phyloP scores from a whole-genome alignment of 2,113 vertebrate species.

The Anarhynchus alexandrinus region DNA sequence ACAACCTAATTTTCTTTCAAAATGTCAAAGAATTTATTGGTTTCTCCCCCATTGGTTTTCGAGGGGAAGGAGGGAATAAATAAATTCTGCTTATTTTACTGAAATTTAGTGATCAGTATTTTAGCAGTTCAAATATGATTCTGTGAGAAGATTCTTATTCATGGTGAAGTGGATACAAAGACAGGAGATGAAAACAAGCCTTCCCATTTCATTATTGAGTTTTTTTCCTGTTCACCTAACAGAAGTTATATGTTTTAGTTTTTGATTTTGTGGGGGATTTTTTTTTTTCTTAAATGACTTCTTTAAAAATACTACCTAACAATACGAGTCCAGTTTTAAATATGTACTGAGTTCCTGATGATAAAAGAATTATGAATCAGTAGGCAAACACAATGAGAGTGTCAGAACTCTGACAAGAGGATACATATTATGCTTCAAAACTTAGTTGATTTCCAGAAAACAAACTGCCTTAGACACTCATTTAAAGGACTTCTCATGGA shows the following conservation, averaged over 20 bases:
- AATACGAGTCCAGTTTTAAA: neutral
- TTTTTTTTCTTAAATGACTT: neutral
- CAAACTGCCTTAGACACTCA: fast-evolving
- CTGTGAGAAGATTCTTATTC: neutral
- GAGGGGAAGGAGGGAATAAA: fast-evolving
- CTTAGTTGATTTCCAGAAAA: neutral
- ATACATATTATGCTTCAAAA: neutral
- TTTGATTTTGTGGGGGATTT: neutral
- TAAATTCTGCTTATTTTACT: neutral
- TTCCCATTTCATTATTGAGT: neutral
- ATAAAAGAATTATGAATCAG: neutral
- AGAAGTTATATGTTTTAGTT: too few relatives aligned
- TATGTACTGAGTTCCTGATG: neutral
- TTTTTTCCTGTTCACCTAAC: neutral
- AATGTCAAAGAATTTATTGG: neutral
- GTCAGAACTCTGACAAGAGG: neutral
- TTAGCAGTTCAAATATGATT: neutral
- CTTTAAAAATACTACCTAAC: neutral
- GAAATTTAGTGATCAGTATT: neutral
- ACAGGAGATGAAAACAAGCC: neutral
- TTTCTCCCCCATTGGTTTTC: neutral
- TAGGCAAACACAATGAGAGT: neutral
- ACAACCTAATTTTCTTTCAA: neutral
- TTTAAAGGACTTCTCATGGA: neutral
- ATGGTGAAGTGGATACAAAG: neutral